phyloP scores from a whole-genome alignment of 2,888 invertebrate genomes.

The Brachyopa scutellaris region DNA sequence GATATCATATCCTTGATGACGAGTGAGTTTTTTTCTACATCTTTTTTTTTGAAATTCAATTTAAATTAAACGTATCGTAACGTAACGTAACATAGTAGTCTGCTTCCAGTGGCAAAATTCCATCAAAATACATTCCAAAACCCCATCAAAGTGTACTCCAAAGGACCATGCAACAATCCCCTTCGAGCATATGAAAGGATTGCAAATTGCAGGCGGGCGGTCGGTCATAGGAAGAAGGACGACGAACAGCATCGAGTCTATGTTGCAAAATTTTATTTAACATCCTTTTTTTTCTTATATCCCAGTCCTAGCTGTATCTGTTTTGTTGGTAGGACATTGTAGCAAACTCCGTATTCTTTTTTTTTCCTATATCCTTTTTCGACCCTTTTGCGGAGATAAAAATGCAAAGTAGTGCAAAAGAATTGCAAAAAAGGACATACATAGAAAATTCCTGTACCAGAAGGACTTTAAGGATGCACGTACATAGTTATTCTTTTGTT shows the following conservation, averaged over 20 bases:
- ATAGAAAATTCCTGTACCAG: slow-evolving; percentile 12
- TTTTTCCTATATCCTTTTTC: not conserved
- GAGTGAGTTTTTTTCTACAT: slow-evolving; percentile 24
- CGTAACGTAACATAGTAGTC: slow-evolving; percentile 20
- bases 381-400: not conserved
- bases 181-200: slow-evolving; percentile 18
- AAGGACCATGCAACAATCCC: not conserved
- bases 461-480: not conserved
- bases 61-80: slow-evolving; percentile 40
- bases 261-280: slow-evolving; percentile 16
- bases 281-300: not conserved
- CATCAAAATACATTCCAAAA: too few relatives aligned
- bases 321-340: not conserved
- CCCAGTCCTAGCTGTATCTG: too few relatives aligned
- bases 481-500: not conserved
- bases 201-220: slow-evolving; percentile 27
- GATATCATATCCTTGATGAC: slow-evolving; percentile 14
- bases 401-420: not conserved
- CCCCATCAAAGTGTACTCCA: not conserved
- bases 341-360: not conserved
- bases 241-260: slow-evolving; percentile 7
- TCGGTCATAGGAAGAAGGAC: slow-evolving; percentile 7
- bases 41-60: slow-evolving; percentile 55
- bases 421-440: not conserved
- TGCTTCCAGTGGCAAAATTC: too few relatives aligned